Conservation (phyloP, 2,888 invertebrate genomes). For the Ceraclea dissimilis region DNA sequence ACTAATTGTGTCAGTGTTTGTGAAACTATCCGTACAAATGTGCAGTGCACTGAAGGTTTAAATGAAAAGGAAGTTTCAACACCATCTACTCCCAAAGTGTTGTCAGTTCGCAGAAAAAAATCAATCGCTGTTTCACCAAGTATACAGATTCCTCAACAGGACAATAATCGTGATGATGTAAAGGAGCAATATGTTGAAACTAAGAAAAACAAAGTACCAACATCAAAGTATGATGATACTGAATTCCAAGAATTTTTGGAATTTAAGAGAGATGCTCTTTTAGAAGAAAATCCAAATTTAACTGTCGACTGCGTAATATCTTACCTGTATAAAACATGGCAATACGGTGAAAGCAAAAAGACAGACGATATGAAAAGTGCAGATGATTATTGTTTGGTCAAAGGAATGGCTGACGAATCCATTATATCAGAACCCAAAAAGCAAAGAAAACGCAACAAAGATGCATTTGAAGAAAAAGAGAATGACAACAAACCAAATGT, state of each 20-base stretch:
- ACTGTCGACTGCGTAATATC: conserved; percentile 38
- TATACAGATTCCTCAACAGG: no score
- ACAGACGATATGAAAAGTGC: conserved; percentile 30
- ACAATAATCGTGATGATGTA: no score
- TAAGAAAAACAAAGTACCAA: neutral
- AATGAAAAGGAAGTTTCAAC: no score
- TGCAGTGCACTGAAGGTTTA: no score
- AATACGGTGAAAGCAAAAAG: conserved; percentile 38
- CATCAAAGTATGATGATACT: conserved; percentile 31
- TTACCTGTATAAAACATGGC: conserved; percentile 46
- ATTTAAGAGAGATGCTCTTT: conserved; percentile 39
- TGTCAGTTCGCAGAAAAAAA: no score
- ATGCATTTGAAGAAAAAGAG: conserved; percentile 26
- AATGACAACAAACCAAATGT: conserved; percentile 14
- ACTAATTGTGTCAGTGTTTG: neutral
- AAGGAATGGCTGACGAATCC: conserved; percentile 29
- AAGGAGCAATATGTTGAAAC: no score
- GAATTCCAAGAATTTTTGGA: conserved; percentile 46
- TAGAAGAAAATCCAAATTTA: conserved; percentile 45
- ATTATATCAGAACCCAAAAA: conserved; percentile 22
- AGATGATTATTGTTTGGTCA: conserved; percentile 32
- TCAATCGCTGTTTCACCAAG: no score
- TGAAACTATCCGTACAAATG: no score
- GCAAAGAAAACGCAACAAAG: conserved; percentile 20
- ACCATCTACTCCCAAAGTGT: no score